A percentile compares a stretch with the other conserved stretches of the same genome.
phyloP scores from a whole-genome alignment of 2,888 invertebrate species.

The Drosophila falleni region DNA sequence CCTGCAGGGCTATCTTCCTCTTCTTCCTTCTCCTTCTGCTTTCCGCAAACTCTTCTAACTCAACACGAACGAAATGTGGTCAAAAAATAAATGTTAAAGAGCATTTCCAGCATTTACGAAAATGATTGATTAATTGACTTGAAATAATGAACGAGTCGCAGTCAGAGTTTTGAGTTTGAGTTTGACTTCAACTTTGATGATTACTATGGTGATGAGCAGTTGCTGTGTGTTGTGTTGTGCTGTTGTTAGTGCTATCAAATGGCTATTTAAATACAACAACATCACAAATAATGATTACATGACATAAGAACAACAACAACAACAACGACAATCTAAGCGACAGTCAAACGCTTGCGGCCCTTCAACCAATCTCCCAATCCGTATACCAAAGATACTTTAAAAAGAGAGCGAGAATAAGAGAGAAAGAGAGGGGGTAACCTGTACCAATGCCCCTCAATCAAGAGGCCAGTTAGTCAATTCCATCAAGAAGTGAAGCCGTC shows the following conservation, averaged over 20 bases:
- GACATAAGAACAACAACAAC: slow-evolving; percentile 50
- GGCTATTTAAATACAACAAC: slow-evolving; percentile 67
- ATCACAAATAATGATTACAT: slow-evolving; percentile 65
- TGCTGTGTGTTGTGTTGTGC: slow-evolving; percentile 41
- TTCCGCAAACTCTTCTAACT: neutral
- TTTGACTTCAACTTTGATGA: slow-evolving; percentile 34
- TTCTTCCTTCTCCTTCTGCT: too few relatives aligned
- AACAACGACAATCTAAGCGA: slow-evolving; percentile 53
- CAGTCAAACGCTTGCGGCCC: slow-evolving; percentile 54
- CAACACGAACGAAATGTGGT: slow-evolving; percentile 16
- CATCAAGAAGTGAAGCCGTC: slow-evolving; percentile 30
- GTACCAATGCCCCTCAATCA: slow-evolving; percentile 51
- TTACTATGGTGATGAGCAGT: slow-evolving; percentile 45
- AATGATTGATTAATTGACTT: slow-evolving; percentile 78
- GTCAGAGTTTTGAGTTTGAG: neutral
- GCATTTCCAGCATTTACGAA: slow-evolving; percentile 59
- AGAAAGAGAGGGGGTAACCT: slow-evolving; percentile 12
- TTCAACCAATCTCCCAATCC: slow-evolving; percentile 9
- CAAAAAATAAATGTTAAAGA: slow-evolving; percentile 43
- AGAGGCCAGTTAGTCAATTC: slow-evolving; percentile 39
- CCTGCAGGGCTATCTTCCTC: slow-evolving; percentile 25
- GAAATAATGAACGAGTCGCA: slow-evolving; percentile 56
- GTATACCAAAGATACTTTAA: neutral
- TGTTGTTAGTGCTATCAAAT: slow-evolving; percentile 58
- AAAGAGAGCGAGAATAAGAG: neutral